phyloP scores from a whole-genome alignment of 2,113 vertebrate genomes.

The Cynoglossus semilaevis region DNA sequence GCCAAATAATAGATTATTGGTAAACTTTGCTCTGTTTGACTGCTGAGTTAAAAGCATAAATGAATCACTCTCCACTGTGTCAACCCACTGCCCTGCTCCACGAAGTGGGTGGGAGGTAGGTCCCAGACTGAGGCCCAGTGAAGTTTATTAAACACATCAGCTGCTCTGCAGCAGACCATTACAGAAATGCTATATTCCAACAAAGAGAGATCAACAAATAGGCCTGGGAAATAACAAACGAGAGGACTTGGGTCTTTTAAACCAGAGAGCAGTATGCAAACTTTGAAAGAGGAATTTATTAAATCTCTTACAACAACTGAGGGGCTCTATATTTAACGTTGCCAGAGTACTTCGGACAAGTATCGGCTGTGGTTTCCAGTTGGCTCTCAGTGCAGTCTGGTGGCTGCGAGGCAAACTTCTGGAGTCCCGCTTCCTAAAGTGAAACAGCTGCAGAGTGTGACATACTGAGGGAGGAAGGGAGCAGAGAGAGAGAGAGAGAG shows the following conservation, averaged over 20 bases:
- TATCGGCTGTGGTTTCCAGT: constrained; percentile 71
- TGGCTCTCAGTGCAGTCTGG: constrained; percentile 73
- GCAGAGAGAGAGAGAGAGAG: constrained; percentile 1
- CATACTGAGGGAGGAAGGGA: constrained; percentile 41
- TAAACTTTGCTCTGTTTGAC: constrained; percentile 25
- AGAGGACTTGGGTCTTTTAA: constrained; percentile 68
- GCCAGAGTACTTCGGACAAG: constrained; percentile 72
- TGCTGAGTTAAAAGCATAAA: constrained; percentile 39
- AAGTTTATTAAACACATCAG: constrained; percentile 76
- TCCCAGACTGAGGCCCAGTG: constrained; percentile 62
- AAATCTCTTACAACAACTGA: constrained; percentile 72
- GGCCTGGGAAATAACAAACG: constrained; percentile 64
- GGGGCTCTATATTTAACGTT: constrained; percentile 80
- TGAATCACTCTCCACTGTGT: constrained; percentile 45
- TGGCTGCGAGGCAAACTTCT: constrained; percentile 74
- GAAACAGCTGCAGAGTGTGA: constrained; percentile 78
- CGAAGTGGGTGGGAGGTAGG: constrained; percentile 63
- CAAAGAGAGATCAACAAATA: constrained; percentile 70
- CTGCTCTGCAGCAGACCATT: constrained; percentile 68
- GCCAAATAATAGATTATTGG: constrained; percentile 9
- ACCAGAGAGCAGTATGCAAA: constrained; percentile 65
- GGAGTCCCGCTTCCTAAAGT: constrained; percentile 77
- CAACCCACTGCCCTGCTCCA: constrained; percentile 29
- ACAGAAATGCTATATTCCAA: constrained; percentile 63
- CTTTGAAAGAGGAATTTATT: constrained; percentile 71